Conservation (phyloP, 2,113 vertebrate genomes). For the Arizona elegans region DNA sequence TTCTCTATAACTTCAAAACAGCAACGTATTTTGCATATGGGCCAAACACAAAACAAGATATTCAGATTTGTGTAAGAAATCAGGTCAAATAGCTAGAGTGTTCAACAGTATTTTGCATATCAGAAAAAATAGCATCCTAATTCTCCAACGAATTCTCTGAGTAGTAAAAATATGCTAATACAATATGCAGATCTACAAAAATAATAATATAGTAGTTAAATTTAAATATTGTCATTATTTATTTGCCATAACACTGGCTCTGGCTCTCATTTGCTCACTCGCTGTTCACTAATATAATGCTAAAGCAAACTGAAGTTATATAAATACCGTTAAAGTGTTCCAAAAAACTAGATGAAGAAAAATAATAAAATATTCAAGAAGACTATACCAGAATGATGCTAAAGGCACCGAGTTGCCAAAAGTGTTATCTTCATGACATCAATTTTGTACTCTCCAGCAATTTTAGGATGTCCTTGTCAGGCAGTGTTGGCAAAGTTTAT, state of each 20-base stretch:
- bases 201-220: neutral
- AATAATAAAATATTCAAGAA: neutral
- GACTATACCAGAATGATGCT: neutral
- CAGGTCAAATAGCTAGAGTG: neutral
- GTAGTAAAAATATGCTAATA: neutral
- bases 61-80: neutral
- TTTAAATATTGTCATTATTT: constrained; percentile 1
- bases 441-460: neutral
- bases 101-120: neutral
- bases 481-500: neutral
- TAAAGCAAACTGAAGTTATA: constrained; percentile 17
- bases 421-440: neutral
- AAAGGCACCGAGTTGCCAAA: too few relatives aligned
- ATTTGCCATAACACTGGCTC: neutral
- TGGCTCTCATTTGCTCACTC: constrained; percentile 1
- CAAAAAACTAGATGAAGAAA: neutral
- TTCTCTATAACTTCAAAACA: neutral
- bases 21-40: neutral
- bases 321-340: neutral
- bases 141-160: neutral
- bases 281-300: neutral
- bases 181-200: neutral
- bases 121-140: neutral
- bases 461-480: neutral
- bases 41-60: neutral